phyloP scores from a whole-genome alignment of 2,113 vertebrate genomes.

The Pelodiscus sinensis region DNA sequence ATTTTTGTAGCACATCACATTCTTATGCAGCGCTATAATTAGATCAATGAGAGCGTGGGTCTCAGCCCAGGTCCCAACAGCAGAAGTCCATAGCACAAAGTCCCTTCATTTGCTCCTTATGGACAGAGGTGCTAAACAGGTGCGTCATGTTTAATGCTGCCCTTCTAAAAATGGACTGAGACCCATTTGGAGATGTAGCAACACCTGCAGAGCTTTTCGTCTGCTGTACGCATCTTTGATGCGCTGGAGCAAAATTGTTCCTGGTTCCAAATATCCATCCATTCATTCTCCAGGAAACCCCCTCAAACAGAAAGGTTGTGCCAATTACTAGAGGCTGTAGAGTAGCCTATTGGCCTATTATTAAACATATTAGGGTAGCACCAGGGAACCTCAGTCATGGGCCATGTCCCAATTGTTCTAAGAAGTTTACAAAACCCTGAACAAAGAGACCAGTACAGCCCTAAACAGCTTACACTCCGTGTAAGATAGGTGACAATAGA shows the following conservation, averaged over 20 bases:
- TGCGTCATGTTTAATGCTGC: neutral
- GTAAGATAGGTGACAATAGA: neutral
- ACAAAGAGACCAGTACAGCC: neutral
- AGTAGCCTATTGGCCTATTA: neutral
- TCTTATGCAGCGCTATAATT: slow-evolving; percentile 37
- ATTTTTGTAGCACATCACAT: neutral
- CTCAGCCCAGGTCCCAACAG: neutral
- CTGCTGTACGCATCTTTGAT: neutral
- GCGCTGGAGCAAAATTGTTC: too few species aligned
- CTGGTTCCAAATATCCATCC: neutral
- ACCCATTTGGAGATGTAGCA: neutral
- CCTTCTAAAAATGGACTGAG: neutral
- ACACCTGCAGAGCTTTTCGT: neutral
- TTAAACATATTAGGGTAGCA: neutral
- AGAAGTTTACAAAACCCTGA: neutral
- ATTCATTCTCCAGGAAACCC: neutral
- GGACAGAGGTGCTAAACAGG: neutral
- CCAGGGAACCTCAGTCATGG: neutral
- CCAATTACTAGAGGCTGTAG: neutral
- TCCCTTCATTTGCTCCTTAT: neutral
- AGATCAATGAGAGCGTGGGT: neutral
- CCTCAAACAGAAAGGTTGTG: neutral
- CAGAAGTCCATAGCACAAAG: neutral
- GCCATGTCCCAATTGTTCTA: neutral
- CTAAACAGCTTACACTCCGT: neutral